Conservation (phyloP, 2,888 invertebrate species). For the Dastarcus helophoroides region DNA sequence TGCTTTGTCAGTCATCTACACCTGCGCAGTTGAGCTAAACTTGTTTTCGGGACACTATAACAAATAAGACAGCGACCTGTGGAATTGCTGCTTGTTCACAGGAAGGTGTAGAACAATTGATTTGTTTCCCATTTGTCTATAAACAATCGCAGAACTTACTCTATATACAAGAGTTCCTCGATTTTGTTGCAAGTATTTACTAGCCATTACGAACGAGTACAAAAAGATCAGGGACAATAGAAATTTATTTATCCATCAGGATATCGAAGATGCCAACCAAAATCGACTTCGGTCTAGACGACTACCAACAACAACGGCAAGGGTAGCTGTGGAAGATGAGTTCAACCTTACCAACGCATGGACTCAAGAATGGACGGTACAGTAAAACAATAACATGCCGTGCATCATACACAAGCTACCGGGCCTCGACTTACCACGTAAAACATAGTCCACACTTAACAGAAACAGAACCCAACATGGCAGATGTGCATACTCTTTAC, state of each 20-base stretch:
- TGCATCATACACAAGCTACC: slow-evolving; percentile 4
- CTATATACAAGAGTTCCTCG: too few species aligned
- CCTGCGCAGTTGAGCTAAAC: too few species aligned
- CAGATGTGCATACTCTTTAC: slow-evolving; percentile 10
- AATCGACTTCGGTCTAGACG: slow-evolving; percentile 7
- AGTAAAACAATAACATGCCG: too few species aligned
- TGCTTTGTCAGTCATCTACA: too few species aligned
- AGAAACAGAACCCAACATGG: slow-evolving; percentile 10
- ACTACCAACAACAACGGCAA: slow-evolving; percentile 6
- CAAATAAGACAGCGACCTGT: too few species aligned
- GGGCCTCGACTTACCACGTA: slow-evolving; percentile 7
- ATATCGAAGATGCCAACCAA: slow-evolving; percentile 10
- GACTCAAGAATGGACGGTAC: too few species aligned
- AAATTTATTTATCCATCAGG: slow-evolving; percentile 10
- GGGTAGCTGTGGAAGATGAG: slow-evolving; percentile 7
- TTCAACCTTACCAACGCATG: slow-evolving; percentile 5
- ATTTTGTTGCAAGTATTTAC: too few species aligned
- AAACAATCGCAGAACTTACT: too few species aligned
- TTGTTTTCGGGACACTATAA: too few species aligned
- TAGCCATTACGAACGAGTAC: slow-evolving; percentile 10
- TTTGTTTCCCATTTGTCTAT: too few species aligned
- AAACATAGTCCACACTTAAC: slow-evolving; percentile 7
- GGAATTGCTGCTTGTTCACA: too few species aligned
- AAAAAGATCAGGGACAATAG: slow-evolving; percentile 10
- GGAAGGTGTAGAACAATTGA: too few species aligned